A percentile compares a stretch with the other conserved stretches of the same genome.
Evolutionary conservation across 2,113 vertebrate genomes (phyloP).

Genomic region (Tursiops truncatus): DNA sequence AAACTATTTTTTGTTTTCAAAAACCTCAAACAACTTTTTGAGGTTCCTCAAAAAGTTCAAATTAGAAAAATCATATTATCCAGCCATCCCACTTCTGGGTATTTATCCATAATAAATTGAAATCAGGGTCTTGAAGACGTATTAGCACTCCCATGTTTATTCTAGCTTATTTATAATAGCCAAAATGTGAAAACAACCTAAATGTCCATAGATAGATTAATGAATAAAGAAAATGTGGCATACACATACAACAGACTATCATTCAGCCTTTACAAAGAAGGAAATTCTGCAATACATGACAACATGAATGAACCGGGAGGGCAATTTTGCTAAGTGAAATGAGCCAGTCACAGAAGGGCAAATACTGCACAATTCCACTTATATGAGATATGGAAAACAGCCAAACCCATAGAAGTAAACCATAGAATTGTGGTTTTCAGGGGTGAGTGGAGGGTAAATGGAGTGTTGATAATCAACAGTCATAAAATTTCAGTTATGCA

Average conservation of each 20-base stretch:
- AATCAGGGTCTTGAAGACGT: not conserved
- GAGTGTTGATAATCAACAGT: not conserved
- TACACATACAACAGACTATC: not conserved
- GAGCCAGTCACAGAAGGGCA: not conserved
- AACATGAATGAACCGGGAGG: not conserved
- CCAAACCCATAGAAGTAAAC: not conserved
- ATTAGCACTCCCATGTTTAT: not conserved
- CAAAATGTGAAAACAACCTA: not conserved
- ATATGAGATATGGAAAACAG: not conserved
- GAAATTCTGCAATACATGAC: not conserved
- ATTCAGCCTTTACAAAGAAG: not conserved
- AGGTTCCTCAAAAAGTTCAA: not conserved
- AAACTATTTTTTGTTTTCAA: not conserved
- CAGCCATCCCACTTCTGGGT: not conserved
- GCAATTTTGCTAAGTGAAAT: not conserved
- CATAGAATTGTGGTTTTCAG: not conserved
- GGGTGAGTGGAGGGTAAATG: not conserved
- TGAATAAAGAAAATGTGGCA: not conserved
- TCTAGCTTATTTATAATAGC: not conserved
- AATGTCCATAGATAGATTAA: not conserved
- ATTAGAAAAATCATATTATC: not conserved
- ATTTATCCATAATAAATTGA: not conserved
- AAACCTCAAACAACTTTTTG: too few relatives aligned
- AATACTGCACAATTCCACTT: not conserved
- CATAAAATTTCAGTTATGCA: not conserved